A percentile compares a stretch with the other conserved stretches of the same genome.
Conservation (phyloP, 1,140 invertebrate species). For the Drosophila watanabei region DNA sequence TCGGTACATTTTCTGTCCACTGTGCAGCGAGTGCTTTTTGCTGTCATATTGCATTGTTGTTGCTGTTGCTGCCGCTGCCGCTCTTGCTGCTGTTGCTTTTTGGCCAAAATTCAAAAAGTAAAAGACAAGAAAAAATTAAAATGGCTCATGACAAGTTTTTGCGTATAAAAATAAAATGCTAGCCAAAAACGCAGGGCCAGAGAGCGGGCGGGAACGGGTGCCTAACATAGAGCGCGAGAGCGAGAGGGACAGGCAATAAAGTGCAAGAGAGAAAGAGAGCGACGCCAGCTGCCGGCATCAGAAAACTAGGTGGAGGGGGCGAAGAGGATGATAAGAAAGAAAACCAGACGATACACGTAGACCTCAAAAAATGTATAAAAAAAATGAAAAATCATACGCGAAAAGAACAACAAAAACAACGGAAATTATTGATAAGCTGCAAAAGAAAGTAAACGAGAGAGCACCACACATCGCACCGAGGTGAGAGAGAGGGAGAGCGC, state of each 20-base stretch:
- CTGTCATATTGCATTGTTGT: constrained; percentile 55
- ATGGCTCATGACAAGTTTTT: constrained; percentile 70
- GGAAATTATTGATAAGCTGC: constrained; percentile 59
- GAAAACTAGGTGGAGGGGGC: not conserved
- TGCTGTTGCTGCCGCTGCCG: constrained; percentile 38
- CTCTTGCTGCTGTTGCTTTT: constrained; percentile 46
- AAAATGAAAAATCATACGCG: constrained; percentile 7
- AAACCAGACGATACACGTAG: constrained; percentile 20
- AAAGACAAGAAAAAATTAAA: constrained; percentile 52
- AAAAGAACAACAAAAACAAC: constrained; percentile 38
- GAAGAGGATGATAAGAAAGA: constrained; percentile 4
- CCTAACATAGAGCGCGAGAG: constrained; percentile 10
- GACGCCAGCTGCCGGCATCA: constrained; percentile 52
- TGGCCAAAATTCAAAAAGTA: constrained; percentile 77
- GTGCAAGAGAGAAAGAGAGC: constrained; percentile 39
- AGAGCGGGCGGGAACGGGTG: constrained; percentile 5
- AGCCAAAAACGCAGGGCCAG: constrained; percentile 48
- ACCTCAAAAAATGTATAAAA: constrained; percentile 31
- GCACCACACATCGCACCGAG: not conserved
- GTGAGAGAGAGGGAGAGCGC: not conserved
- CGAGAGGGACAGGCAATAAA: not conserved
- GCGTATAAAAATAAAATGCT: constrained; percentile 75
- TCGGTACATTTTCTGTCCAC: constrained; percentile 5
- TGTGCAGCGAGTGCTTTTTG: constrained; percentile 27
- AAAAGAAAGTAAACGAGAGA: constrained; percentile 34